phyloP scores from a whole-genome alignment of 1,140 invertebrate species.

The Ips typographus region DNA sequence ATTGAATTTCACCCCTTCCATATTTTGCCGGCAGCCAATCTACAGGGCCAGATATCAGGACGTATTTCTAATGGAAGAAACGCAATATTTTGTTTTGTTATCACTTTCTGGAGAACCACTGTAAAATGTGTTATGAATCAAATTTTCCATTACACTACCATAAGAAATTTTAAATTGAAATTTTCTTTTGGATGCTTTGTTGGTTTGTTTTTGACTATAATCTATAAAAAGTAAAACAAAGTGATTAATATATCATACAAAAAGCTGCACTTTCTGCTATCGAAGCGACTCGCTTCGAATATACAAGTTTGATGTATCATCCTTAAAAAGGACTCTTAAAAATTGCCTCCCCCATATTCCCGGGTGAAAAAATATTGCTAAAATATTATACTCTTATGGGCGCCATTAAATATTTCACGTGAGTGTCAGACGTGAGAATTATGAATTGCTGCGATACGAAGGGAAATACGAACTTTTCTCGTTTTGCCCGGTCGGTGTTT shows the following conservation, averaged over 20 bases:
- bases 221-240: too few relatives aligned
- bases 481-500: too few relatives aligned
- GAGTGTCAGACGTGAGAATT: constrained; percentile 19
- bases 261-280: too few relatives aligned
- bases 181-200: too few relatives aligned
- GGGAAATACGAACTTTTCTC: constrained; percentile 2
- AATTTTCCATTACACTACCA: too few relatives aligned
- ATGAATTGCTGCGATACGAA: constrained; percentile 11
- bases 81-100: constrained; percentile 3
- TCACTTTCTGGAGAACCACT: neutral
- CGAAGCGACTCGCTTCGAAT: neutral
- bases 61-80: constrained; percentile 2
- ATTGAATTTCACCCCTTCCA: constrained; percentile 31
- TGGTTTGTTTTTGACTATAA: too few relatives aligned
- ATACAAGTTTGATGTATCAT: constrained; percentile 7
- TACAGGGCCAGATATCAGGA: neutral
- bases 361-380: constrained; percentile 17
- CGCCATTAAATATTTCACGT: constrained; percentile 27
- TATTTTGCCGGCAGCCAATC: constrained; percentile 18
- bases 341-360: constrained; percentile 11
- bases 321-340: constrained; percentile 9
- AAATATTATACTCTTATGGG: constrained; percentile 27
- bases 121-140: too few relatives aligned
- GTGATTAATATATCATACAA: too few relatives aligned
- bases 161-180: too few relatives aligned